Base-by-base conservation (phyloP, 1,140 invertebrate species). In the Aphidius ervi region DNA sequence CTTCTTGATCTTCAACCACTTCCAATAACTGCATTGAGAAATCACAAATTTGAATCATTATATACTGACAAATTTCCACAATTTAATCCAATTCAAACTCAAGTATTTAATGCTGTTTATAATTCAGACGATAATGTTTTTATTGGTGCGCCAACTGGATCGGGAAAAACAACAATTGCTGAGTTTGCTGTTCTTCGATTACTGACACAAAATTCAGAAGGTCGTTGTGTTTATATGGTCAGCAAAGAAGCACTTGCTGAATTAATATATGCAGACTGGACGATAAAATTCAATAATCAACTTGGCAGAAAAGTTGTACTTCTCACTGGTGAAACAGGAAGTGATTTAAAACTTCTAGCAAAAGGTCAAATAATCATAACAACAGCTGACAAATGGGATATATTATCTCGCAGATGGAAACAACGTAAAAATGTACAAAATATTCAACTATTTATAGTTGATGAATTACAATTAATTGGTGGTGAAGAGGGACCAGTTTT, bases 41-140 rank as follows among this genome's bases (percentile, higher is more conserved):
- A 98, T 76, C 77, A 86, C 0, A 84, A 87, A 49, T 98, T 91
- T 74, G 95, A 99, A 74, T 78, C 82, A 5, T 79, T 99, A 5
- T 99, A 99, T 70, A 81, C 80, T 5, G 86, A 94, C 6, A 88
- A 88, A 63, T 95, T 98, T 71, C 88, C 88, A 9, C 93, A 97
- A 74, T 99, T 99, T 76, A 99, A 99, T 82, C 95, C 97, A 0
- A 98, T 99, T 65, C 98, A 99, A 76, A 99, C 98, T 0, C 98
- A 99, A 84, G 97, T 99, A 5, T 99, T 99, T 75, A 99, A 99
- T 76, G 92, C 97, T 0, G 89, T 99, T 1, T 99, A 99, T 77
- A 99, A 99, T 80, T 94, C 90, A 10, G 96, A 99, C 77, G 98
- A 99, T 69, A 99, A 99, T 79, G 93, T 99, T 1, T 98, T 99